A percentile compares a stretch with the other conserved stretches of the same genome.
Evolutionary conservation across 2,113 vertebrate genomes (phyloP).

Genomic region (Sylvilagus bachmani): DNA sequence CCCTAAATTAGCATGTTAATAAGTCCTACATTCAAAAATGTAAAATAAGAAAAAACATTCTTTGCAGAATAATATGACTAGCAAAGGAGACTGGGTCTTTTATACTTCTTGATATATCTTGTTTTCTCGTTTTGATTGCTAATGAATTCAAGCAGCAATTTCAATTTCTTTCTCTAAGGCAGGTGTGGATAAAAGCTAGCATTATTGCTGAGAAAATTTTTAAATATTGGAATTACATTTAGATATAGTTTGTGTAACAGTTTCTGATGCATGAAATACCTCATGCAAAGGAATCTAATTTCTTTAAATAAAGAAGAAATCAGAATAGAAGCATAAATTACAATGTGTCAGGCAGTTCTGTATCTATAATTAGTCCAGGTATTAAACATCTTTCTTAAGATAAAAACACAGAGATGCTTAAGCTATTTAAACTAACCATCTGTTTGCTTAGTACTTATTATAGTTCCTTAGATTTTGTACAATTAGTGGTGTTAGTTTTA

Average conservation of each 20-base stretch:
- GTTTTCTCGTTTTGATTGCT: background rate
- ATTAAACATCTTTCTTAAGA: constrained; percentile 76
- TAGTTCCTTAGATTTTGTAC: constrained; percentile 46
- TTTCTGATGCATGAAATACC: background rate
- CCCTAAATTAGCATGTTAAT: background rate
- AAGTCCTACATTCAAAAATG: background rate
- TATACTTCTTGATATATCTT: background rate
- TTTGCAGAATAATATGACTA: background rate
- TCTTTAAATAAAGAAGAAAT: constrained; percentile 75
- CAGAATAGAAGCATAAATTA: constrained; percentile 77
- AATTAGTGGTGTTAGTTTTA: constrained; percentile 50
- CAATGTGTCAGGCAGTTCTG: constrained; percentile 62
- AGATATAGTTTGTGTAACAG: constrained; percentile 53
- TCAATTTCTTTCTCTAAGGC: background rate
- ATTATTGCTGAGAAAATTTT: constrained; percentile 47
- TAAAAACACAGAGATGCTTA: constrained; percentile 70
- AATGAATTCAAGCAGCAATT: background rate
- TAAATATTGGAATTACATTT: constrained; percentile 62
- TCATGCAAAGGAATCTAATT: constrained; percentile 64
- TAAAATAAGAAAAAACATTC: background rate
- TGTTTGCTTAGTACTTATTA: constrained; percentile 70
- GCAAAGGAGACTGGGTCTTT: background rate
- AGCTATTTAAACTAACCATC: constrained; percentile 70
- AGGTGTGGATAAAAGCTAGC: background rate
- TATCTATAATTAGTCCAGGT: constrained; percentile 74